Evolutionary conservation across 2,797 vertebrate species (phyloP).

Genomic region (Alfaro cultratus): DNA sequence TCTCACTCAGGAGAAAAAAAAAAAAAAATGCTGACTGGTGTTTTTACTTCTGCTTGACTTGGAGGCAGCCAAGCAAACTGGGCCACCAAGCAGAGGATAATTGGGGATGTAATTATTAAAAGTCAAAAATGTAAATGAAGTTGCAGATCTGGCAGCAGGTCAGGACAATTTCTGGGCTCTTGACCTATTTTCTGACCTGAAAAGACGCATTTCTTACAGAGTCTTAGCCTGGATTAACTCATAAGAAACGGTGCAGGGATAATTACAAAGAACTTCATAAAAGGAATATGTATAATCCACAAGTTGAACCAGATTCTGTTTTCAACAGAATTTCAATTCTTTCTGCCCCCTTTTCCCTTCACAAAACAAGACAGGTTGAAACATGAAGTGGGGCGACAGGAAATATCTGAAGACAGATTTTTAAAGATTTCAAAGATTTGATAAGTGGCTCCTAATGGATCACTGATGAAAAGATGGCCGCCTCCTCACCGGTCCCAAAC

Average conservation of each 20-base stretch:
- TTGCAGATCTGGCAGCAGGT: constrained; percentile 58
- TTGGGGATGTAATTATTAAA: constrained; percentile 79
- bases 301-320: constrained; percentile 26
- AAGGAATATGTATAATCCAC: constrained; percentile 63
- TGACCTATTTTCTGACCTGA: constrained; percentile 79
- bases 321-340: constrained; percentile 29
- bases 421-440: not conserved
- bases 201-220: constrained; percentile 70
- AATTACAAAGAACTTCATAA: constrained; percentile 66
- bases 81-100: constrained; percentile 78
- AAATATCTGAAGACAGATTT: not conserved
- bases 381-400: not conserved
- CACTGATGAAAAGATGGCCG: not conserved
- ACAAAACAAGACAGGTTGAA: too few relatives aligned
- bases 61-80: constrained; percentile 71
- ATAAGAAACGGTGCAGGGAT: constrained; percentile 70
- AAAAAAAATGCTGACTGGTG: constrained; percentile 15
- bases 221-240: constrained; percentile 80
- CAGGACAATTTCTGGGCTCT: constrained; percentile 79
- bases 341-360: constrained; percentile 6
- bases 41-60: constrained; percentile 37
- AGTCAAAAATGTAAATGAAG: constrained; percentile 82
- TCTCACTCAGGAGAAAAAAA: not conserved
- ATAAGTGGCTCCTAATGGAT: not conserved
- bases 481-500: not conserved